A percentile compares a stretch with the other conserved stretches of the same genome.
Evolutionary conservation across 2,113 vertebrate genomes (phyloP).

Genomic region (Spea multiplicata): DNA sequence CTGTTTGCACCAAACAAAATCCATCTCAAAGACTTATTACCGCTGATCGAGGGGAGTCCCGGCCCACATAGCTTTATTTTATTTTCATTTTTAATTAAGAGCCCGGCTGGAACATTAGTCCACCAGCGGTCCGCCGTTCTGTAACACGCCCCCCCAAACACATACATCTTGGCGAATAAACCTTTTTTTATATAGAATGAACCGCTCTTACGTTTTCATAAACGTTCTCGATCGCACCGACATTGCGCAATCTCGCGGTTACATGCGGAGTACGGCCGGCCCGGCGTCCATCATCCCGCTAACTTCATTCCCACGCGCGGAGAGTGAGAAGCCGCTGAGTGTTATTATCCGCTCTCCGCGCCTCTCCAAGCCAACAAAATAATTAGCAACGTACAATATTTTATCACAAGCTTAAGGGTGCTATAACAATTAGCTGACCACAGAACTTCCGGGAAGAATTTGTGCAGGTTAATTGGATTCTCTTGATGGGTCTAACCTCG

Average conservation of each 20-base stretch:
- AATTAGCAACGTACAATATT: not conserved
- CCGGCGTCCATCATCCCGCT: too few relatives aligned
- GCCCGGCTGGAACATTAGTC: not conserved
- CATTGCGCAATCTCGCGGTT: too few relatives aligned
- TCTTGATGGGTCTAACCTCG: not conserved
- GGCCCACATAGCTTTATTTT: not conserved
- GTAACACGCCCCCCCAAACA: too few relatives aligned
- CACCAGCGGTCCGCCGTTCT: too few relatives aligned
- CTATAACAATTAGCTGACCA: not conserved
- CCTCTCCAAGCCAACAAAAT: not conserved
- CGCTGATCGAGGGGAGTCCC: constrained; percentile 22
- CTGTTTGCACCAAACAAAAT: constrained; percentile 28
- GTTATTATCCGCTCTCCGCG: not conserved
- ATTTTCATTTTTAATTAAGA: constrained; percentile 21
- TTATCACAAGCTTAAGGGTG: not conserved
- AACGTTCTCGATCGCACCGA: too few relatives aligned
- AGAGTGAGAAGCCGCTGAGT: too few relatives aligned
- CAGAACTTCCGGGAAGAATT: not conserved
- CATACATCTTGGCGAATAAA: too few relatives aligned
- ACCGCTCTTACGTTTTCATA: too few relatives aligned
- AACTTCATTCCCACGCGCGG: too few relatives aligned
- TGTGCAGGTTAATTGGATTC: not conserved
- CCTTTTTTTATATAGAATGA: too few relatives aligned
- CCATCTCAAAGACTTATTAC: constrained; percentile 19
- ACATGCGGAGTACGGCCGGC: too few relatives aligned